phyloP scores from a whole-genome alignment of 2,113 vertebrate genomes.

The Aplodontia rufa region DNA sequence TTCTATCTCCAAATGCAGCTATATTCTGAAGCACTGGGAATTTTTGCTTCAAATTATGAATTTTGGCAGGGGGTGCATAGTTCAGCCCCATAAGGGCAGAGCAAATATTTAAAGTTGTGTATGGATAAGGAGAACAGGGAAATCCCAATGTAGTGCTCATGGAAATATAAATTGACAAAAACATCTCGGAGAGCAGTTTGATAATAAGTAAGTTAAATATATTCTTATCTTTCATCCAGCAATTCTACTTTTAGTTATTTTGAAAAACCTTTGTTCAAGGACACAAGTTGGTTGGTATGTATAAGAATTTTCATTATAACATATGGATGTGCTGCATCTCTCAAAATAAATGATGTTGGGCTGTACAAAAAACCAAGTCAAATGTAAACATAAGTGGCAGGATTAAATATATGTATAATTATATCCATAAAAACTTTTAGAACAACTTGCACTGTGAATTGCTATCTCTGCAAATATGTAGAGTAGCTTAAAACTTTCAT shows the following conservation, averaged over 20 bases:
- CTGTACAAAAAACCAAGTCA: not conserved
- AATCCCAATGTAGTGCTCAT: not conserved
- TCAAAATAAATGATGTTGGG: not conserved
- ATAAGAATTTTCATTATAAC: not conserved
- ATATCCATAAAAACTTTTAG: not conserved
- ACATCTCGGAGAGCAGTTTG: not conserved
- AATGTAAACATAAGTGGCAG: not conserved
- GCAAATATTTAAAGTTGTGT: not conserved
- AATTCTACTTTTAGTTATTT: not conserved
- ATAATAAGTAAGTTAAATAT: too few relatives aligned
- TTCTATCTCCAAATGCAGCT: not conserved
- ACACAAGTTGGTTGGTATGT: not conserved
- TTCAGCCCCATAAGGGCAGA: not conserved
- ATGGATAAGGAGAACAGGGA: not conserved
- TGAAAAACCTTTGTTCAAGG: not conserved
- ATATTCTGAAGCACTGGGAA: not conserved
- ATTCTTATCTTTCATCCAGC: not conserved
- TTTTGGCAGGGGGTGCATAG: not conserved
- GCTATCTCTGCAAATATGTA: not conserved
- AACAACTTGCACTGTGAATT: not conserved
- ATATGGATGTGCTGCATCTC: not conserved
- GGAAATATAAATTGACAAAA: not conserved
- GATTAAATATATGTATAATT: not conserved
- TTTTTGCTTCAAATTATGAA: not conserved
- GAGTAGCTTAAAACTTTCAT: not conserved